These are phyloP conservation scores for Odontocerum albicorne DNA, from an alignment of 2,888 invertebrate genomes.

Conservation along the genomic window DNA sequence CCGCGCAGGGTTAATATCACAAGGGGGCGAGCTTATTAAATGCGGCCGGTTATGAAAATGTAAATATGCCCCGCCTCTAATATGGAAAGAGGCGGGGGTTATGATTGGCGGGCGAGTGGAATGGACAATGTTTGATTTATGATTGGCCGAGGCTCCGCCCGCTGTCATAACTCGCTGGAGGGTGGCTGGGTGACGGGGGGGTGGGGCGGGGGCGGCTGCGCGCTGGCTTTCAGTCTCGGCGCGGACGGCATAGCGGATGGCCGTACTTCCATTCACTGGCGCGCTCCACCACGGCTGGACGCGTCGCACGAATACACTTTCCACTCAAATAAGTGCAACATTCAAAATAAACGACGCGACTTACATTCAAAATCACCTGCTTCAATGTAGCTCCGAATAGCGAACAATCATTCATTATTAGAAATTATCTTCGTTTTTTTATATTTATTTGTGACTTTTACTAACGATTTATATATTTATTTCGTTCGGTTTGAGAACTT, in stretches of 20 bases:
- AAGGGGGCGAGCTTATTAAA: constrained; percentile 26
- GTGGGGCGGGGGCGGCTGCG: constrained; percentile 51
- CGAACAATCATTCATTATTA: no score
- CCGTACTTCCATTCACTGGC: constrained; percentile 40
- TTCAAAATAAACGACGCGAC: constrained; percentile 40
- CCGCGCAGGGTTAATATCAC: constrained; percentile 19
- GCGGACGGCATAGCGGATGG: constrained; percentile 59
- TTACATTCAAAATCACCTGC: no score
- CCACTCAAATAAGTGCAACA: neutral
- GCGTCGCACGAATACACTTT: constrained; percentile 39
- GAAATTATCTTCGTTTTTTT: no score
- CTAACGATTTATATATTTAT: no score
- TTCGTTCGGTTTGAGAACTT: no score
- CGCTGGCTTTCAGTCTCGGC: constrained; percentile 57
- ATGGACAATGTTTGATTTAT: constrained; percentile 69
- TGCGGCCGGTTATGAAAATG: constrained; percentile 57
- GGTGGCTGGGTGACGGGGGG: constrained; percentile 61
- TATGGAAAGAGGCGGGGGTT: constrained; percentile 65
- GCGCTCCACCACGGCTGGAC: constrained; percentile 41
- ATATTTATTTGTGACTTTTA: no score
- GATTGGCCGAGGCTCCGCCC: constrained; percentile 66
- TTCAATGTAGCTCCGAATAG: no score
- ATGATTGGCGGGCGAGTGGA: constrained; percentile 63
- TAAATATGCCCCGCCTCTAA: constrained; percentile 62
- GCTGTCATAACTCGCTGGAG: constrained; percentile 68